phyloP scores from a whole-genome alignment of 2,797 vertebrate species.

The Sebastes alutus region DNA sequence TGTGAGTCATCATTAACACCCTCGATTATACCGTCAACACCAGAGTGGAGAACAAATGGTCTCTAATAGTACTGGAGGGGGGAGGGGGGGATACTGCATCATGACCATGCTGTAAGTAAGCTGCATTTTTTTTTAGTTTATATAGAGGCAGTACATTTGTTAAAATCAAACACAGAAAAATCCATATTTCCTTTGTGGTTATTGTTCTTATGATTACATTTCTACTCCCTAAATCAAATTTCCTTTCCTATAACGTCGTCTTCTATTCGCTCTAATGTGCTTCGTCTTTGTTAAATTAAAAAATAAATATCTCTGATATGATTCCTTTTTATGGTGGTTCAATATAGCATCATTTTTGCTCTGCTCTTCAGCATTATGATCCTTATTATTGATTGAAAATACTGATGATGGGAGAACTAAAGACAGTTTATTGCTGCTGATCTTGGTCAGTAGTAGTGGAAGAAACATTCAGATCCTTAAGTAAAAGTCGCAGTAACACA shows the following conservation, averaged over 20 bases:
- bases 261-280: not conserved
- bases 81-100: not conserved
- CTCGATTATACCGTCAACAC: conserved; percentile 63
- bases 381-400: not conserved
- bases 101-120: not conserved
- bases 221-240: not conserved
- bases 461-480: no score
- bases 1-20: conserved; percentile 78
- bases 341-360: not conserved
- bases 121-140: not conserved
- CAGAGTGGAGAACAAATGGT: conserved; percentile 79
- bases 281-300: not conserved
- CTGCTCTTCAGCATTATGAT: not conserved
- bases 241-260: not conserved
- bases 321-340: not conserved
- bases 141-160: not conserved
- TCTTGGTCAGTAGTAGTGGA: not conserved
- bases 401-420: not conserved
- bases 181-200: not conserved
- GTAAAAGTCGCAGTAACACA: no score
- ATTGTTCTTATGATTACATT: not conserved
- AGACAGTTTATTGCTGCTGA: not conserved
- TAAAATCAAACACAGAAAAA: not conserved
- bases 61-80: conserved; percentile 51
- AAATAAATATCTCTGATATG: not conserved